phyloP scores from a whole-genome alignment of 2,888 invertebrate genomes.

The Lithophane ornitopus region DNA sequence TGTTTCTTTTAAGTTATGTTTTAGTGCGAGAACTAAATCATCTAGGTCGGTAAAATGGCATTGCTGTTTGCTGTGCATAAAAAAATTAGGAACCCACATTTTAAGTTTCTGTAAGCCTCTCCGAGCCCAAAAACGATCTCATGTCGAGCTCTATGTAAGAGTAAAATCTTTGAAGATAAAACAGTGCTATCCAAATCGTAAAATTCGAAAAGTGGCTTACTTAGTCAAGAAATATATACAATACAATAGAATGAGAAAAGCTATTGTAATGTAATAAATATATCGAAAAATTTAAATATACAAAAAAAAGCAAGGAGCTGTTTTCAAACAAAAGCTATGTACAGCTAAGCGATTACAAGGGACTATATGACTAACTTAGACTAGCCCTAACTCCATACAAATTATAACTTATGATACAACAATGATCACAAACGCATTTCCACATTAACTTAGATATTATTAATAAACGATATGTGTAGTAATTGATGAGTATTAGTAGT shows the following conservation, averaged over 20 bases:
- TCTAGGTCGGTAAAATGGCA: slow-evolving; percentile 21
- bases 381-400: slow-evolving; percentile 74
- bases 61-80: slow-evolving; percentile 35
- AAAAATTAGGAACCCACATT: slow-evolving; percentile 28
- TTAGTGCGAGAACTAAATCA: slow-evolving; percentile 44
- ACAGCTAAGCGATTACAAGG: slow-evolving; percentile 73
- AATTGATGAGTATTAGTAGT: slow-evolving; percentile 85
- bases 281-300: slow-evolving; percentile 78
- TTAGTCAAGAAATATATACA: slow-evolving; percentile 82
- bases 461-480: slow-evolving; percentile 83
- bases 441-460: slow-evolving; percentile 78
- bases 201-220: slow-evolving; percentile 81
- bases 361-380: slow-evolving; percentile 72
- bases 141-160: slow-evolving; percentile 59
- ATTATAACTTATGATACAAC: slow-evolving; percentile 78
- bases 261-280: slow-evolving; percentile 73
- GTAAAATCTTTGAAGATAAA: slow-evolving; percentile 66
- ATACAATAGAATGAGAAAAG: slow-evolving; percentile 71
- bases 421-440: slow-evolving; percentile 81
- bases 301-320: slow-evolving; percentile 73
- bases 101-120: slow-evolving; percentile 16
- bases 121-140: slow-evolving; percentile 42
- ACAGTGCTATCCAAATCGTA: slow-evolving; percentile 72
- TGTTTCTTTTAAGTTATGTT: slow-evolving; percentile 31
- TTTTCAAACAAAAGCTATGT: slow-evolving; percentile 71